Base-by-base conservation (phyloP, 2,888 invertebrate genomes). In the Psylliodes chrysocephalus region DNA sequence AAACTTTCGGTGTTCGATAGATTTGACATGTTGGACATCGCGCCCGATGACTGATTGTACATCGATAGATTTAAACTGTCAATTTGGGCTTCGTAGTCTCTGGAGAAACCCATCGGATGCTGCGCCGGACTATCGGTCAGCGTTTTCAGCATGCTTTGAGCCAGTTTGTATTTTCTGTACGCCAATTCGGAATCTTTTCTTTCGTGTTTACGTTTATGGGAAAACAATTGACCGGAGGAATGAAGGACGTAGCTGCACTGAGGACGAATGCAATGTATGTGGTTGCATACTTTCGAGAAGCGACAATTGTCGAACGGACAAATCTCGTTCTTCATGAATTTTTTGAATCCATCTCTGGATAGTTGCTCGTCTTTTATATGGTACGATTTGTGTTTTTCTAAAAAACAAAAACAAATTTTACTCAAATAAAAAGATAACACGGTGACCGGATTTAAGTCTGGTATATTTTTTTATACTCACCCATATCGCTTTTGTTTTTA, bases 401-500 rank as follows among this genome's bases (percentile, higher is more conserved):
- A 14, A n/a, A 84, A 84, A 63, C 56, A 56, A 62, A 66, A 64
- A 30, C 38, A 5, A 42, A 7, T 42, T 22, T 22, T 22, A 22
- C 22, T 6, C 6, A 22, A 22, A 22, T 22, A 22, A 4, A n/a
- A 22, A 6, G 22, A 2, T 6, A 22, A 6, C 22, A 6, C 22
- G 22, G 22, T 22, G 22, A 22, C 22, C 22, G 3, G 22, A 22
- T 22, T 6, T 22, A 22, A 22, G 22, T 6, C 22, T 22, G 6
- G 22, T 22, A 22, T 6, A 22, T 22, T 22, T 22, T 22, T 22
- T 6, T 22, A 2, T 15, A 81, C 90, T 87, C 85, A 98, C 97
- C 98, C 97, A 98, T 98, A 84, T 98, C 98, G 75, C 97, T 96
- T 82, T 98, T 98, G 82, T 98, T 98, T 85, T 98, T 98, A 84